Evolutionary conservation across 53 echinoderm and acorn worm species (phyloP).

Genomic region (Antedon mediterranea): DNA sequence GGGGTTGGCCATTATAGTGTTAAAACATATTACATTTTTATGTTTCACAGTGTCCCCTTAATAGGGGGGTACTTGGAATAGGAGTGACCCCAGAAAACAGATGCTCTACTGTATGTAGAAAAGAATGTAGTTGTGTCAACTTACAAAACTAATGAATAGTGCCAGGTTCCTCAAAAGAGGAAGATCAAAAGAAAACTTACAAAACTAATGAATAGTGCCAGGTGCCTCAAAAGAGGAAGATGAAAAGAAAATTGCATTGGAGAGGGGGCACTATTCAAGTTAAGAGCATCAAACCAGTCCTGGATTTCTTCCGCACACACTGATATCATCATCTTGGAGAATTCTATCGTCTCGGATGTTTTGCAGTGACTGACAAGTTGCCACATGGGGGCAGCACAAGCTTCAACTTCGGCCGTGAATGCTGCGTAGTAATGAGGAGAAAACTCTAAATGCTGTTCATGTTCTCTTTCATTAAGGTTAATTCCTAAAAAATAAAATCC

Average conservation of each 20-base stretch:
- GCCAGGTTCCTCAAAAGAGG: slow-evolving; percentile 68
- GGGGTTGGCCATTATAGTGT: too few species aligned
- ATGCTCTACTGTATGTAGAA: slow-evolving; percentile 5
- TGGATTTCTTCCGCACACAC: slow-evolving; percentile 34
- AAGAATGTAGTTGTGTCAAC: background rate
- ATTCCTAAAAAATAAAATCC: slow-evolving; percentile 29
- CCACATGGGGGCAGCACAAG: slow-evolving; percentile 99
- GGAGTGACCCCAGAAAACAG: slow-evolving; percentile 1
- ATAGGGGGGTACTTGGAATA: too few species aligned
- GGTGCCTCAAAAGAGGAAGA: slow-evolving; percentile 67
- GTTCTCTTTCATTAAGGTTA: slow-evolving; percentile 74
- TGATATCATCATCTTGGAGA: slow-evolving; percentile 35
- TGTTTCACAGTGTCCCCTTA: too few species aligned
- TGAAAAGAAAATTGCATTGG: slow-evolving; percentile 85
- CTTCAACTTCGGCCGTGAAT: slow-evolving; percentile 87
- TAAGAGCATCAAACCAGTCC: slow-evolving; percentile 51
- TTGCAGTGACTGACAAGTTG: slow-evolving; percentile 76
- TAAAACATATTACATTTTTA: too few species aligned
- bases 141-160: slow-evolving; percentile 65
- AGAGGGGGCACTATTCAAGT: slow-evolving; percentile 30
- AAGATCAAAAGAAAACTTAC: slow-evolving; percentile 71
- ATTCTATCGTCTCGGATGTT: slow-evolving; percentile 35
- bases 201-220: slow-evolving; percentile 62
- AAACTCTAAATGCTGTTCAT: slow-evolving; percentile 73
- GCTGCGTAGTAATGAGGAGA: slow-evolving; percentile 75